Evolutionary conservation across 2,113 vertebrate genomes (phyloP).

Genomic region (Cygnus buccinator): DNA sequence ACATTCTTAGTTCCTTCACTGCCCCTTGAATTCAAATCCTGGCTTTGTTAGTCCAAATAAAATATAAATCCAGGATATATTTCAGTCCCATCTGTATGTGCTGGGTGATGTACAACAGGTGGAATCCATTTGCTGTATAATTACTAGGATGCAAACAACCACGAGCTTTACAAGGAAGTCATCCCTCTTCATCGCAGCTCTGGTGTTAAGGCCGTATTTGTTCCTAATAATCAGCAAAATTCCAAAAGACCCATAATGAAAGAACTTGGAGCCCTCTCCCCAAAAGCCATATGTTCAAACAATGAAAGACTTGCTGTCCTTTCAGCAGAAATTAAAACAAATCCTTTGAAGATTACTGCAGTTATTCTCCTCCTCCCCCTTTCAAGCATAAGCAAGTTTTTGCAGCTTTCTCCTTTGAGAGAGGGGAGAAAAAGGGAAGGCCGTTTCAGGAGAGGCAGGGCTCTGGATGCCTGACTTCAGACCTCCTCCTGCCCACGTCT

Average conservation of each 20-base stretch:
- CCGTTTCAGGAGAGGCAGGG: neutral
- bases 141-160: conserved; percentile 17
- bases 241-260: neutral
- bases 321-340: conserved; percentile 50
- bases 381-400: neutral
- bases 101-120: conserved; percentile 45
- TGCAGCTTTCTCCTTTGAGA: neutral
- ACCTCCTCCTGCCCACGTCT: neutral
- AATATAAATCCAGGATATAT: conserved; percentile 24
- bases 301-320: conserved; percentile 1
- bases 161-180: conserved; percentile 42
- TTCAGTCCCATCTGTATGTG: conserved; percentile 42
- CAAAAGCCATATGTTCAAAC: conserved; percentile 34
- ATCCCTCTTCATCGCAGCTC: conserved; percentile 33
- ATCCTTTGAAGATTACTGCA: conserved; percentile 41
- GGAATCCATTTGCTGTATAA: conserved; percentile 44
- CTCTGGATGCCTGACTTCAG: neutral
- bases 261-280: neutral
- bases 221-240: conserved; percentile 19
- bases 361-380: neutral
- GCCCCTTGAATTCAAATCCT: conserved; percentile 60
- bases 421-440: neutral
- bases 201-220: conserved; percentile 24
- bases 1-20: conserved; percentile 30
- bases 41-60: conserved; percentile 52